Base-by-base conservation (phyloP, 2,797 vertebrate species). In the Pantherophis alleghaniensis region DNA sequence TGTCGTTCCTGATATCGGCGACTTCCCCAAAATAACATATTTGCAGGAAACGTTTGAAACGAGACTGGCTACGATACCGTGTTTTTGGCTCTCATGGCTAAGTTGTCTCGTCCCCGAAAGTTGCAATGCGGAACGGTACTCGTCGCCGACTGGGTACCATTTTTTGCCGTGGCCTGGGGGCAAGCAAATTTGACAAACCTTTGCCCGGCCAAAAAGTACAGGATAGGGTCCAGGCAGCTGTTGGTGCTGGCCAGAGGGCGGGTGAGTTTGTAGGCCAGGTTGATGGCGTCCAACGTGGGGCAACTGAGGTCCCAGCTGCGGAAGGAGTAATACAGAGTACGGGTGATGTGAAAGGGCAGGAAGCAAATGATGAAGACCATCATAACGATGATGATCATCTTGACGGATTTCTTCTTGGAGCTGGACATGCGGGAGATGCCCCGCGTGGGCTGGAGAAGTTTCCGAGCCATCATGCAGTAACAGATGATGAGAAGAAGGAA, bases 141-240 rank as follows among this genome's bases (percentile, higher is more conserved):
- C 61, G 97, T 18, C 0, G 89, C 94, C 32, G 93, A 7, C 24
- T 93, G 96, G 0, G 94, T 95, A 7, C 90, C 90, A 1, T 83
- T 24, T 86, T 96, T 95, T 57, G 93, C 16, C 0, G 86, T 59
- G 7, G 79, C 47, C 28, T 96, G 96, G 60, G 90, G 94, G 47
- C 97, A 96, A 0, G 95, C 93, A n/a, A 98, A 97, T 95, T 97
- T 95, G 97, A 98, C 96, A 18, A 98, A 89, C 96, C 96, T 98
- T 63, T 99, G 98, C 20, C 99, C 99, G 0, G 98, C 98, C 94
- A 99, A 95, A 97, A 99, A 99, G 96, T 99, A 99, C 83, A 99
- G 97, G 89, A 99, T 98, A 1, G 99, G 99, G 95, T 99, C 99
- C 32, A 99, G 89, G 93, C 99, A 99, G 95, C 99, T 99, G 98